Percentiles rank a stretch among this genome's conserved stretches.
phyloP scores from a whole-genome alignment of 1,140 invertebrate genomes.

The Drosophila repleta region DNA sequence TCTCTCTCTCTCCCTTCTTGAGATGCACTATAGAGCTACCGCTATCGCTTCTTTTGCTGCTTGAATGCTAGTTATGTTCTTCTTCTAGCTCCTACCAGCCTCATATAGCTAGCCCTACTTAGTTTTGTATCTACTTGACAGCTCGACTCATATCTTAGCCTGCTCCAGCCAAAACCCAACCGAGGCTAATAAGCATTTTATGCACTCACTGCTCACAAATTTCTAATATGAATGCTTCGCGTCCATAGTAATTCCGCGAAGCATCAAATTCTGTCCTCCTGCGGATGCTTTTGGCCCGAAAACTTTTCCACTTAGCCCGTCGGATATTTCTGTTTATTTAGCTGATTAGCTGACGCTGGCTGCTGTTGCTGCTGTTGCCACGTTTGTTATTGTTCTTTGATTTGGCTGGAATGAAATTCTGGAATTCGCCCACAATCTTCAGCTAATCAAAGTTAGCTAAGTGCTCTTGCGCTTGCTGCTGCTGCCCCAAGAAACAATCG shows the following conservation, averaged over 20 bases:
- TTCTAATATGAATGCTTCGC: neutral
- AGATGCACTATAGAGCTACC: no score
- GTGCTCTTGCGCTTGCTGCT: conserved; percentile 11
- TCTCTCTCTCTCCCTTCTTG: no score
- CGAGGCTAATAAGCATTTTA: no score
- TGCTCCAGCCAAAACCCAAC: no score
- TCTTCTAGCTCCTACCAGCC: no score
- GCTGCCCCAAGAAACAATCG: neutral
- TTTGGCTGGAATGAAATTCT: conserved; percentile 24
- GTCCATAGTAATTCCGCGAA: neutral
- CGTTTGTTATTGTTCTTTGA: neutral
- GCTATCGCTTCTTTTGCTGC: no score
- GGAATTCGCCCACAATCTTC: conserved; percentile 12
- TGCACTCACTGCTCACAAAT: neutral
- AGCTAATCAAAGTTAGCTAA: conserved; percentile 35
- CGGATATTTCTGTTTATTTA: conserved; percentile 38
- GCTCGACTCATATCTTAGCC: no score
- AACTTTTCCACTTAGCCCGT: conserved; percentile 33
- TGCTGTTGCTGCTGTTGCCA: neutral
- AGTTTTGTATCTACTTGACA: no score
- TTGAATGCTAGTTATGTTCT: no score
- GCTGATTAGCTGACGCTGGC: conserved; percentile 28
- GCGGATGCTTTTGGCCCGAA: neutral
- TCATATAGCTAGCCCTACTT: no score
- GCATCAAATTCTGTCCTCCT: neutral